Evolutionary conservation across 2,888 invertebrate genomes (phyloP).

Genomic region (Hypomecis atomaria): DNA sequence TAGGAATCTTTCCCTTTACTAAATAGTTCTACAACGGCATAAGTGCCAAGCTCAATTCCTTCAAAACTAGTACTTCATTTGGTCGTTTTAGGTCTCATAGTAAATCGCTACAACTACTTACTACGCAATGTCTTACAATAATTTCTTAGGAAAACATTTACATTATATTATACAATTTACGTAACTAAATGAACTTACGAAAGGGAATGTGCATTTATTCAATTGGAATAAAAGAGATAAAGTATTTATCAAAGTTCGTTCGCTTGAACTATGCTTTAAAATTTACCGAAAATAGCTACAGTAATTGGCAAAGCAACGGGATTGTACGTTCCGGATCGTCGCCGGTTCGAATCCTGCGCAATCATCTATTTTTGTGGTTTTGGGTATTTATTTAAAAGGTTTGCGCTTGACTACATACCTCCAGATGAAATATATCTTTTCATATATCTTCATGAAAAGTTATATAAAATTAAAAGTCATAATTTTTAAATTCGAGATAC

Average conservation of each 20-base stretch:
- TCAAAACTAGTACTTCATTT: slow-evolving; percentile 17
- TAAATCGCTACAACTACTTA: slow-evolving; percentile 1
- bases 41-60: slow-evolving; percentile 27
- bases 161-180: background rate
- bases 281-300: no score
- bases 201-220: no score
- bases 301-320: background rate
- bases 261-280: no score
- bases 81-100: slow-evolving; percentile 20
- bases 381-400: no score
- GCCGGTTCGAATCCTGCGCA: background rate
- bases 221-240: no score
- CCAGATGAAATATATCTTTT: no score
- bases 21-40: slow-evolving; percentile 15
- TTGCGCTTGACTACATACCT: no score
- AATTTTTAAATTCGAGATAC: background rate
- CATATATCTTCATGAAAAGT: no score
- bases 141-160: background rate
- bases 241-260: no score
- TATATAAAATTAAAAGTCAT: background rate
- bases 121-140: background rate
- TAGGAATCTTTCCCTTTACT: background rate
- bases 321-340: background rate
- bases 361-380: no score
- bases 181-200: no score